A percentile compares a stretch with the other conserved stretches of the same genome.
phyloP scores from a whole-genome alignment of 2,797 vertebrate genomes.

The Alfaro cultratus region DNA sequence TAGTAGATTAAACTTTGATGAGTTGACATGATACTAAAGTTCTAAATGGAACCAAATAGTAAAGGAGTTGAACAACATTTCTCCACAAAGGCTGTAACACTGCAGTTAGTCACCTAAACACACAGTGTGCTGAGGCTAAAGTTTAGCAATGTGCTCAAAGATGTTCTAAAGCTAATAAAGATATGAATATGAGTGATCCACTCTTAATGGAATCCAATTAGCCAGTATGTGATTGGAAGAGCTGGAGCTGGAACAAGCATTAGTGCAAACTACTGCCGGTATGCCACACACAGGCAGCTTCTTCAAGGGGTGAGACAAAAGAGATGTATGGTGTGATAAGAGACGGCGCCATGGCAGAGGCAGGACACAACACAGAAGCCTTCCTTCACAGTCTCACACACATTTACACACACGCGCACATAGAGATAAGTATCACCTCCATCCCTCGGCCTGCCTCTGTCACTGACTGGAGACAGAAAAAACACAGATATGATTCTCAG shows the following conservation, averaged over 20 bases:
- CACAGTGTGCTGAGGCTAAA: background rate
- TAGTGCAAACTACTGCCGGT: slow-evolving; percentile 2
- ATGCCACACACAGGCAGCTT: slow-evolving; percentile 52
- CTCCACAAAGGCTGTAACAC: background rate
- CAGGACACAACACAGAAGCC: slow-evolving; percentile 83
- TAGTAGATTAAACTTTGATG: background rate
- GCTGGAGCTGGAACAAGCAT: background rate
- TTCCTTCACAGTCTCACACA: slow-evolving; percentile 57
- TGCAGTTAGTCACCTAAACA: background rate
- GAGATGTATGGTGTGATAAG: slow-evolving; percentile 85
- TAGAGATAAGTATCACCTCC: slow-evolving; percentile 69
- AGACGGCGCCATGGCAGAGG: slow-evolving; percentile 80
- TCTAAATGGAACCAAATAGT: background rate
- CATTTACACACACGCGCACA: slow-evolving; percentile 24
- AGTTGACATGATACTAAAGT: background rate
- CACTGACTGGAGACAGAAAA: slow-evolving; percentile 30
- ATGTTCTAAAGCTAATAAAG: background rate
- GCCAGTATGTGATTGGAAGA: background rate
- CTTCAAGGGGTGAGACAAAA: slow-evolving; percentile 82
- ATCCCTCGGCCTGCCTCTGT: slow-evolving; percentile 52
- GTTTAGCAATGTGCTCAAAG: background rate
- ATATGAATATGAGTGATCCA: background rate
- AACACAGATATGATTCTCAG: slow-evolving; percentile 39
- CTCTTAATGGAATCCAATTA: slow-evolving; percentile 3
- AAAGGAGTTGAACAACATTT: background rate